Evolutionary conservation across 2,888 invertebrate species (phyloP).

Genomic region (Agrotis clavis): DNA sequence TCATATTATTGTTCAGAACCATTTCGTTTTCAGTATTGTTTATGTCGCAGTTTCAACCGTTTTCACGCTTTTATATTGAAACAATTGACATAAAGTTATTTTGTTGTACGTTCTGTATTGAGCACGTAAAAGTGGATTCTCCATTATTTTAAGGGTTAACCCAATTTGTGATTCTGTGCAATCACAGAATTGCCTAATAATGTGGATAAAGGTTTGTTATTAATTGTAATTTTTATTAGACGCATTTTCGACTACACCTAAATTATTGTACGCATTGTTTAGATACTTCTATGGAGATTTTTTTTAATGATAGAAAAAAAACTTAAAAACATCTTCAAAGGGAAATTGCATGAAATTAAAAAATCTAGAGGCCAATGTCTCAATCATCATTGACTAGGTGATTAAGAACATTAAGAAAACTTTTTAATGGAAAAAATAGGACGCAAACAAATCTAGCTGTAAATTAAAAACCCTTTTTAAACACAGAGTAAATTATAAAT

Average conservation of each 20-base stretch:
- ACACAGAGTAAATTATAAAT: not conserved
- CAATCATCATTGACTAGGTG: not conserved
- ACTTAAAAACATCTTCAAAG: too few relatives aligned
- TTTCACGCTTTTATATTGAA: constrained; percentile 26
- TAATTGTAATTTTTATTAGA: not conserved
- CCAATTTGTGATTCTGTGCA: not conserved
- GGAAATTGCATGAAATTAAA: not conserved
- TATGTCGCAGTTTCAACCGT: constrained; percentile 28
- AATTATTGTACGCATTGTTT: not conserved
- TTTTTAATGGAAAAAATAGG: too few relatives aligned
- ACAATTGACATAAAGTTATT: constrained; percentile 7
- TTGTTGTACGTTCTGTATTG: constrained; percentile 5
- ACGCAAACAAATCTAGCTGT: not conserved
- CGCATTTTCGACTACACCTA: not conserved
- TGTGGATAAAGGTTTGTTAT: not conserved
- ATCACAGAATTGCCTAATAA: constrained; percentile 13
- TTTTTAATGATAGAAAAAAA: too few relatives aligned
- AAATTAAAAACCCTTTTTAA: not conserved
- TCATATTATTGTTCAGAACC: constrained; percentile 25
- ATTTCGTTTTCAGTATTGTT: constrained; percentile 37
- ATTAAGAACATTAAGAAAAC: not conserved
- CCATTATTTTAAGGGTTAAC: constrained; percentile 10
- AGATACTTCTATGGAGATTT: not conserved
- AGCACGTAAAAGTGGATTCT: not conserved
- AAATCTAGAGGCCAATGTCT: not conserved